Evolutionary conservation across 2,888 invertebrate genomes (phyloP).

Genomic region (Merodon equestris): DNA sequence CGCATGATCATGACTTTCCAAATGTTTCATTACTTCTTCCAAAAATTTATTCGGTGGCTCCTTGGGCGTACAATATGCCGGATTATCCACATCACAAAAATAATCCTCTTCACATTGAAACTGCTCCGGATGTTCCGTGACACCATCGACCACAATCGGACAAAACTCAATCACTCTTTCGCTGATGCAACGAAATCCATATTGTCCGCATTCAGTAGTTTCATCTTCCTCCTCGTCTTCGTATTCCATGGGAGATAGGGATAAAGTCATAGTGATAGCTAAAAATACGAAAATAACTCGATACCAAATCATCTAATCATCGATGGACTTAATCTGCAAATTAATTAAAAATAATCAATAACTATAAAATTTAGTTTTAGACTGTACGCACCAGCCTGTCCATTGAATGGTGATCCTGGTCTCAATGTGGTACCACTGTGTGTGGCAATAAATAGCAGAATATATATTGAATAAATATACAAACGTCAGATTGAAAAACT

Average conservation of each 20-base stretch:
- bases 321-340: too few relatives aligned
- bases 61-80: slow-evolving; percentile 69
- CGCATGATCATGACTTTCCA: background rate
- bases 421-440: slow-evolving; percentile 7
- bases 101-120: slow-evolving; percentile 61
- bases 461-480: slow-evolving; percentile 10
- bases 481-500: slow-evolving; percentile 10
- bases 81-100: slow-evolving; percentile 70
- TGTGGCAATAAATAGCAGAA: background rate
- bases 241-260: background rate
- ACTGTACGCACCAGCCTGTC: slow-evolving; percentile 11
- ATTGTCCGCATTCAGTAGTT: slow-evolving; percentile 61
- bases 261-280: background rate
- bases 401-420: slow-evolving; percentile 2
- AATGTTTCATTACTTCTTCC: background rate
- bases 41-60: slow-evolving; percentile 39
- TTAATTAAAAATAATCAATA: too few relatives aligned
- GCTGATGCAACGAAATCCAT: slow-evolving; percentile 70
- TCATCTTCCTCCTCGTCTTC: slow-evolving; percentile 1
- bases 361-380: background rate
- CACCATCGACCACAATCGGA: slow-evolving; percentile 47
- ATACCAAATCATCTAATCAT: slow-evolving; percentile 1
- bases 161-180: slow-evolving; percentile 64
- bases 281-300: slow-evolving; percentile 20
- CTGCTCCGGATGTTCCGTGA: slow-evolving; percentile 38